Evolutionary conservation across 2,888 invertebrate species (phyloP), one percentile per base, ranked within the genome.

Genomic region (Sarcophaga variegata): DNA sequence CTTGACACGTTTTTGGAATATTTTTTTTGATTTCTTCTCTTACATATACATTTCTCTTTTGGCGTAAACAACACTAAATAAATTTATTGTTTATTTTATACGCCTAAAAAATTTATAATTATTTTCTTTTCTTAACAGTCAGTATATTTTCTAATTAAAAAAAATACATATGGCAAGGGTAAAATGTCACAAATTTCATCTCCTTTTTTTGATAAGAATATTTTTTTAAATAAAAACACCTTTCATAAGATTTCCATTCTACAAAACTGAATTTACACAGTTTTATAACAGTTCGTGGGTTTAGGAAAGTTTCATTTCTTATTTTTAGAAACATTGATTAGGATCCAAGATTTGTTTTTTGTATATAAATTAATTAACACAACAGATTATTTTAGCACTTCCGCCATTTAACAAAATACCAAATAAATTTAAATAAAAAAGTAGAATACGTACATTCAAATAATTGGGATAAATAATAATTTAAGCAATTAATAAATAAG

Each of bases 1-100:
- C 27, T 66, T 66, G 49, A 37, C 69, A 71, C 70, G 54, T 59
- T 71, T 71, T 54, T 71, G n/a, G 37, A 71, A 20, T 25, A 71
- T 49, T 25, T 25, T 67, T 45, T 45, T 45, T 45, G n/a, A 45
- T n/a, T 45, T 12, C 17, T 14, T 4, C 17, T 67, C n/a, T 67
- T 45, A 45, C 0, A 17, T 45, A 37, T 27, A 66, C 17, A 37
- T 45, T 37, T 37, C 14, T 27, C 12, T 63, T 63, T 71, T 54
- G 27, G 6, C 27, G 54, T 71, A 71, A 71, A 59, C 70, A 59
- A 71, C 25, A 54, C 17, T 27, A 25, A 71, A 71, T 71, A 25
- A 71, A 71, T 71, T 71, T 59, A 49, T 71, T 69, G 49, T 69
- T 49, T 25, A 17, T 69, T 69, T 25, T 25, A 22, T 69, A 49